A percentile compares a stretch with the other conserved stretches of the same genome.
Conservation (phyloP, 2,888 invertebrate genomes). For the Buathra laborator region DNA sequence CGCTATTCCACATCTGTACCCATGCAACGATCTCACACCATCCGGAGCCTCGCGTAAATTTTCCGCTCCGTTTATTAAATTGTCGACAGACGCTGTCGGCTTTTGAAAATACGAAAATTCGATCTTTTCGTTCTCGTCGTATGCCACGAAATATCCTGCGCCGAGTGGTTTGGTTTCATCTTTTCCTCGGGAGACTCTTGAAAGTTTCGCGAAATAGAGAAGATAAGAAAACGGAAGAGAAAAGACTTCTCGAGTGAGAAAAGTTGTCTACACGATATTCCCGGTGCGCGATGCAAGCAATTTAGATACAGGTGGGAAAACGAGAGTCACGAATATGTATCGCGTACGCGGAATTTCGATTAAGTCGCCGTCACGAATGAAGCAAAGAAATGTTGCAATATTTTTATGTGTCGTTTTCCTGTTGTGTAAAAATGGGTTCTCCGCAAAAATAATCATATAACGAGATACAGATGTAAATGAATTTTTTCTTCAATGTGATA, state of each 20-base stretch:
- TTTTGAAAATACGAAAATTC: neutral
- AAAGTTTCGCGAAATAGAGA: slow-evolving; percentile 16
- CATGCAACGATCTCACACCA: neutral
- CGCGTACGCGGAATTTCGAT: too few relatives aligned
- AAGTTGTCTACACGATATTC: neutral
- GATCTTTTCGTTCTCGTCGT: neutral
- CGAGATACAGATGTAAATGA: too few relatives aligned
- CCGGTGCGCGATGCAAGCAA: neutral
- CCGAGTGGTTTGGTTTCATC: neutral
- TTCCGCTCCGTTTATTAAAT: slow-evolving; percentile 37
- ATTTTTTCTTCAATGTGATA: too few relatives aligned
- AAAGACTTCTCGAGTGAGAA: neutral
- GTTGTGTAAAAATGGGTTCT: too few relatives aligned
- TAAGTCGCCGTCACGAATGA: too few relatives aligned
- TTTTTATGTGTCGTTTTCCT: too few relatives aligned
- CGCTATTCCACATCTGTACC: neutral
- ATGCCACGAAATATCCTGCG: neutral
- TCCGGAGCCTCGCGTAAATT: neutral
- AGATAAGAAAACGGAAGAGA: slow-evolving; percentile 9
- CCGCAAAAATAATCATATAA: too few relatives aligned
- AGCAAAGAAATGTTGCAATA: too few relatives aligned
- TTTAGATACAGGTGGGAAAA: too few relatives aligned
- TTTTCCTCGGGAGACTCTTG: neutral
- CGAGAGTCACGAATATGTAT: too few relatives aligned
- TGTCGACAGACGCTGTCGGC: slow-evolving; percentile 19